Base-by-base conservation (phyloP, 2,113 vertebrate species). In the Aplodontia rufa region DNA sequence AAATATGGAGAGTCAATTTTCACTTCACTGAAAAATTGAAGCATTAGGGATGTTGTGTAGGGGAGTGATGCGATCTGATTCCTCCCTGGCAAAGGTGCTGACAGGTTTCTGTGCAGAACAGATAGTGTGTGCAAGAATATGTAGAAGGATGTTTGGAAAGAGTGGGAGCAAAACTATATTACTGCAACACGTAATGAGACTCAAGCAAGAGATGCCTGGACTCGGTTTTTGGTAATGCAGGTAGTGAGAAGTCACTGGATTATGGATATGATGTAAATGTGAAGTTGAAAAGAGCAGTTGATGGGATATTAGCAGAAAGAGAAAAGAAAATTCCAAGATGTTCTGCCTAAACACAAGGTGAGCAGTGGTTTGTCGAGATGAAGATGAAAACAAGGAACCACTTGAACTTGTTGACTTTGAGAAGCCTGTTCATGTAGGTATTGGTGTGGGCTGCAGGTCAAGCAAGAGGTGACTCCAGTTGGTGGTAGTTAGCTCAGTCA, bases 131-230 rank as follows among this genome's bases (percentile, higher is more conserved):
- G 20, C 19, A 12, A 6, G 6, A 20, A 2, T 32, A 1, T 53
- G 11, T 55, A 17, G 42, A n/a, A 1, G 1, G 2, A 2, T 37
- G 9, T 42, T n/a, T 60, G 7, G 3, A 16, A 81, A 60, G 40
- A 81, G n/a, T 72, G 37, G 4, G n/a, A 64, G 64, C 28, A 68
- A 60, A 85, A 58, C 17, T 22, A 42, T 0, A 1, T 20, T 20
- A 19, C 8, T 22, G 0, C 1, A 72, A 32, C 17, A 47, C 9
- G 1, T 0, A 28, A 47, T 16, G 47, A 17, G 49, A 37, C 35
- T 5, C 9, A 8, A 8, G 35, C 78, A 75, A 14, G 6, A 84
- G 47, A 30, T 26, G 24, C 37, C 2, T 42, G 6, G 28, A 45
- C 37, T 1, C 2, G 40, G 24, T 9, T 40, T 55, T 64, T 55